Conservation (phyloP, 1,140 invertebrate genomes). For the Papilio xuthus region DNA sequence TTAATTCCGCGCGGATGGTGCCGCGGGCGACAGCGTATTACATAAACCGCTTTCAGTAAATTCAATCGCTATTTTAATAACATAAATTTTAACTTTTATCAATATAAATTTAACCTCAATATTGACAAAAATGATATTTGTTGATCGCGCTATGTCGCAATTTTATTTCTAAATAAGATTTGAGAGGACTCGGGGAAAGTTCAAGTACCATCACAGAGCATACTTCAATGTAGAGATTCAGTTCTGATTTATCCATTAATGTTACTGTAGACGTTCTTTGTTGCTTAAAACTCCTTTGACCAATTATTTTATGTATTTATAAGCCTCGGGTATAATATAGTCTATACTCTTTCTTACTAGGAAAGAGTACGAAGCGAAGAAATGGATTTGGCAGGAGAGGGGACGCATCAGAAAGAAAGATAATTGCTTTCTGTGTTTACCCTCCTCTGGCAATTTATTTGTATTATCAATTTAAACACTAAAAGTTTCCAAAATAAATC, state of each 20-base stretch:
- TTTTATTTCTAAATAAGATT: conserved; percentile 34
- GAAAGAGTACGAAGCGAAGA: too few relatives aligned
- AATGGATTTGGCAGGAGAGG: too few relatives aligned
- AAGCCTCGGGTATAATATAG: too few relatives aligned
- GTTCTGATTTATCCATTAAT: conserved; percentile 28
- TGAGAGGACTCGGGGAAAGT: conserved; percentile 26
- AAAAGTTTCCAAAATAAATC: too few relatives aligned
- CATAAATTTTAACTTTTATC: background rate
- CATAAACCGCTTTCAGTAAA: background rate
- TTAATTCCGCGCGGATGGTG: too few relatives aligned
- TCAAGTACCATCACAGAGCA: conserved; percentile 1
- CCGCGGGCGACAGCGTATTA: too few relatives aligned
- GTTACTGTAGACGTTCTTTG: conserved; percentile 25
- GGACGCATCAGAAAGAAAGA: too few relatives aligned
- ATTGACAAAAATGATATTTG: conserved; percentile 28
- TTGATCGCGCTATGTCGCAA: conserved; percentile 1
- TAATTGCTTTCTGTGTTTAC: too few relatives aligned
- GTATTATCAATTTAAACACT: too few relatives aligned
- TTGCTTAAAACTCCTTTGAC: background rate
- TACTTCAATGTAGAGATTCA: conserved; percentile 21
- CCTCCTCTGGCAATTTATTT: too few relatives aligned
- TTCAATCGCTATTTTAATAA: background rate
- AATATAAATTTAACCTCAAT: conserved; percentile 8
- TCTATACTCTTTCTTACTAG: too few relatives aligned
- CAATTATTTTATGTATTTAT: conserved; percentile 4